Conservation (phyloP, 2,113 vertebrate genomes). For the Mirounga angustirostris region DNA sequence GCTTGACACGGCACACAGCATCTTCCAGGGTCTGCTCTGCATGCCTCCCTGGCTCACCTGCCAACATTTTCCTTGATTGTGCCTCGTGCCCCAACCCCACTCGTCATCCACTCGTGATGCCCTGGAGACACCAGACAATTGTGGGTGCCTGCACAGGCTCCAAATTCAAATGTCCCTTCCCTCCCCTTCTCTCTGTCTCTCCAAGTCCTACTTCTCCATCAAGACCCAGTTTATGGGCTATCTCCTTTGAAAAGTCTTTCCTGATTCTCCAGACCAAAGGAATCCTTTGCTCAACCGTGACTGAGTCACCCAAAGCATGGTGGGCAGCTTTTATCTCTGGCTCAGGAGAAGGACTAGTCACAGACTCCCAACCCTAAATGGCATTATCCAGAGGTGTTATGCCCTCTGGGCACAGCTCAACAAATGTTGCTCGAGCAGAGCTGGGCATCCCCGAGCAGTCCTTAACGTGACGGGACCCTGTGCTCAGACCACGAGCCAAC, state of each 20-base stretch:
- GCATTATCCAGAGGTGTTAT: not conserved
- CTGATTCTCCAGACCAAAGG: not conserved
- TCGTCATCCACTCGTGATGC: accelerated
- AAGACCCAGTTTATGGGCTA: accelerated
- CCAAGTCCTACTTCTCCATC: accelerated
- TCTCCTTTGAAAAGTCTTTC: not conserved
- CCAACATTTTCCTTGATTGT: not conserved
- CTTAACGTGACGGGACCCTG: not conserved
- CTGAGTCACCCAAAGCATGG: accelerated
- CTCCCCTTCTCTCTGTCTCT: not conserved
- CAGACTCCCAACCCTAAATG: too few species aligned
- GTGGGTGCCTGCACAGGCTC: not conserved
- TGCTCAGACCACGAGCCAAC: too few species aligned
- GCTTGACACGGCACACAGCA: not conserved
- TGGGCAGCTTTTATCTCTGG: accelerated
- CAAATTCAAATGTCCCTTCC: not conserved
- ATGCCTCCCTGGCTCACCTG: accelerated
- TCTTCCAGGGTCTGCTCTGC: not conserved
- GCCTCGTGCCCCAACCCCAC: not conserved
- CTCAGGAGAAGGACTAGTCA: accelerated
- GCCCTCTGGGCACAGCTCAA: not conserved
- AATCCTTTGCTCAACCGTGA: not conserved
- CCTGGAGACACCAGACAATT: not conserved
- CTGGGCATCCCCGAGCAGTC: not conserved
- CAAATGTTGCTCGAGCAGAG: too few species aligned